phyloP scores from a whole-genome alignment of 2,113 vertebrate genomes.

The Plestiodon gilberti region DNA sequence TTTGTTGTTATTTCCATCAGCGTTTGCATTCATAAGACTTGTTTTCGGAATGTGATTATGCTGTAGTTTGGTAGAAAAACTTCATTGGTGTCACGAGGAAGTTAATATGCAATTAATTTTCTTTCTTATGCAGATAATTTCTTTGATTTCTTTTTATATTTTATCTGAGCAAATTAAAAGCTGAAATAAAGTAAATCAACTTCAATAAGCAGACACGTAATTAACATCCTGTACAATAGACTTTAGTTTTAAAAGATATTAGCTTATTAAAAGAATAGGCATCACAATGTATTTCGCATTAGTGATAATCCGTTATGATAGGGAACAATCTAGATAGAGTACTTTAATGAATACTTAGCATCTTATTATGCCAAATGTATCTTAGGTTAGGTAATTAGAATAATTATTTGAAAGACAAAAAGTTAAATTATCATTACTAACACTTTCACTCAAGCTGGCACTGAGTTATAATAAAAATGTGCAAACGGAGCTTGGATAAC shows the following conservation, averaged over 20 bases:
- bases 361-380: constrained; percentile 53
- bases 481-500: not conserved
- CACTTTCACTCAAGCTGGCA: constrained; percentile 22
- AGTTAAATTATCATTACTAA: constrained; percentile 44
- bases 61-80: constrained; percentile 42
- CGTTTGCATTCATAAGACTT: constrained; percentile 35
- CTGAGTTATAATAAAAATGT: constrained; percentile 35
- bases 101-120: constrained; percentile 50
- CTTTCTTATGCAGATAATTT: constrained; percentile 36
- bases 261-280: constrained; percentile 64
- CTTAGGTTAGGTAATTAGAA: constrained; percentile 60
- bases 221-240: constrained; percentile 42
- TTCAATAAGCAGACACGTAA: constrained; percentile 51
- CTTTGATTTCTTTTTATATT: constrained; percentile 47
- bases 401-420: constrained; percentile 63
- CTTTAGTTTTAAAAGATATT: constrained; percentile 53
- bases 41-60: constrained; percentile 37
- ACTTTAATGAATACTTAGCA: constrained; percentile 57
- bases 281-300: constrained; percentile 53
- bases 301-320: constrained; percentile 51
- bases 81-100: constrained; percentile 25
- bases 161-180: constrained; percentile 47
- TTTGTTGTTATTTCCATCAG: not conserved
- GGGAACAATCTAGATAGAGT: constrained; percentile 57
- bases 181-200: constrained; percentile 56